Conservation (phyloP, 2,797 vertebrate species). For the Enteromius radiatus region DNA sequence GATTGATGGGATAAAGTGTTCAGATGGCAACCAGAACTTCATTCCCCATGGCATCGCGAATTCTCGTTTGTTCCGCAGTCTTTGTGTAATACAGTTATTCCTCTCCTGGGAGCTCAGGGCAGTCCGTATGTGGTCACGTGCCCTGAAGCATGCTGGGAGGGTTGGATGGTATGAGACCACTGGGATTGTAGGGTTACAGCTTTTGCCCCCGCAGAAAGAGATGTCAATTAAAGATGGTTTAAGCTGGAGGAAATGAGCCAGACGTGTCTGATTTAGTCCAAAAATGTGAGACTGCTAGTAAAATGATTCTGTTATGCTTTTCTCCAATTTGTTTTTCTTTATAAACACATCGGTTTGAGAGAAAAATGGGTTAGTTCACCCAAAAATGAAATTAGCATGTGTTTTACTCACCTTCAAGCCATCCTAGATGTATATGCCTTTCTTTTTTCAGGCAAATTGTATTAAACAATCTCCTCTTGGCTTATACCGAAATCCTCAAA, state of each 20-base stretch:
- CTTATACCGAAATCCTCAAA: no score
- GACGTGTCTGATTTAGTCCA: background rate
- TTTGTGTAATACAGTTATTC: constrained; percentile 28
- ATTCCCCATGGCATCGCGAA: constrained; percentile 5
- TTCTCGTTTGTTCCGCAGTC: constrained; percentile 15
- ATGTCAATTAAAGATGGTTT: constrained; percentile 25
- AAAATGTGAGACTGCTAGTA: background rate
- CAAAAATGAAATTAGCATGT: no score
- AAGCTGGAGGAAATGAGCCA: background rate
- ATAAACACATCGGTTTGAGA: background rate
- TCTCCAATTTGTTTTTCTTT: background rate
- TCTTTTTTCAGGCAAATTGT: no score
- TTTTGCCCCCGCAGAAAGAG: constrained; percentile 5
- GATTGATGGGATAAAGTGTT: constrained; percentile 33
- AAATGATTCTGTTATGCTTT: background rate
- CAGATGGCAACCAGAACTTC: constrained; percentile 31
- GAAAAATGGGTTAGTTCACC: background rate
- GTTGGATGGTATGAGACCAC: constrained; percentile 18
- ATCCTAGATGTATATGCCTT: no score
- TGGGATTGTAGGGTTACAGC: constrained; percentile 24
- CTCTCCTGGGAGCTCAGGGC: constrained; percentile 10
- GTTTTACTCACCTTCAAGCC: no score
- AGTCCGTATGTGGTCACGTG: constrained; percentile 12
- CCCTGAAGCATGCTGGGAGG: constrained; percentile 13
- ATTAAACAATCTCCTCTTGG: no score